Evolutionary conservation across 1,140 invertebrate species (phyloP), one percentile per base, ranked within the genome.

Genomic region (Daktulosphaira vitifoliae): DNA sequence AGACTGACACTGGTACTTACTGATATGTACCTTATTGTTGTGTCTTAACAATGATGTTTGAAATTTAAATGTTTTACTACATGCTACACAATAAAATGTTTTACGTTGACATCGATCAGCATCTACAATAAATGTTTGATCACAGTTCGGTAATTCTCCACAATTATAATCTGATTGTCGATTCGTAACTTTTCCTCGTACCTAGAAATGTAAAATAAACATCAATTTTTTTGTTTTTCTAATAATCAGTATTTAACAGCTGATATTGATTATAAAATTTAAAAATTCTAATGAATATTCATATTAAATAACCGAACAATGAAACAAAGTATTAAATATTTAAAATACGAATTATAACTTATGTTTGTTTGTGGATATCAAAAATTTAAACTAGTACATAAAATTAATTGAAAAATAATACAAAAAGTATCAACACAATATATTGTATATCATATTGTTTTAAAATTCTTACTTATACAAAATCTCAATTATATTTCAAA

Each of bases 1-100:
- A 26, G 71, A 70, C 13, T 68, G 68, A 65, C 71, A 71, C 42
- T 69, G 69, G 37, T 71, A 71, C 39, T 70, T 71, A 59, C 69
- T 69, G 33, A 71, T 71, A 38, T 71, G 71, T 13, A 71, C 70
- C 48, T 71, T 71, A 46, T 71, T 71, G 25, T 71, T 71, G 46
- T 71, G 71, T 33, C 71, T 68, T 9, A 71, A 66, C n/a, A 71
- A 54, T 3, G 71, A 71, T 25, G 71, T 71, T 38, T 71, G 70
- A 42, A 71, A 71, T 46, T 71, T 71, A 46, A 71, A 71, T 7
- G 70, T 53, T 65, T 71, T 71, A 22, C 69, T 69, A 48, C 71
- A 71, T 22, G 66, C 67, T 16, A 67, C 44, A 65, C 70, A 71
- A 46, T 66, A 69, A 44, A 70, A 70, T 1, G 66, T 39, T 37